Evolutionary conservation across 2,888 invertebrate genomes (phyloP).

Genomic region (Saturnia japonica): DNA sequence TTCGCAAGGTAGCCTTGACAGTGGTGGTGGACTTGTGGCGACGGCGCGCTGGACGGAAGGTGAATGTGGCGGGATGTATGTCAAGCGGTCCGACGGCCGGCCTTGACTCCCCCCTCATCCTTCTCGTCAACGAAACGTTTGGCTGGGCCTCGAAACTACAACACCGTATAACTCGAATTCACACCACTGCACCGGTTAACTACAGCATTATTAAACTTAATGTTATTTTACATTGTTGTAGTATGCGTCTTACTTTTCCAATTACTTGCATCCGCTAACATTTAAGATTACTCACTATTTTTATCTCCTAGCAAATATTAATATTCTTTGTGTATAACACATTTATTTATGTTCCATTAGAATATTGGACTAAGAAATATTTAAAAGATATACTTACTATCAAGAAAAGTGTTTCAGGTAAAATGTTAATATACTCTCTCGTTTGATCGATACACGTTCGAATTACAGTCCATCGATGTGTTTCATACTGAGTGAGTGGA

Average conservation of each 20-base stretch:
- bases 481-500: slow-evolving; percentile 74
- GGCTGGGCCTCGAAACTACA: slow-evolving; percentile 37
- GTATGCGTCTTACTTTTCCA: neutral
- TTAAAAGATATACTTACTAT: neutral
- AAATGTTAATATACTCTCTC: slow-evolving; percentile 26
- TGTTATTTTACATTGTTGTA: neutral
- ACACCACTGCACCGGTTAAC: slow-evolving; percentile 18
- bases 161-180: slow-evolving; percentile 19
- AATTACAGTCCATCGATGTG: slow-evolving; percentile 58
- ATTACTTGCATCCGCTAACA: neutral
- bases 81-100: slow-evolving; percentile 70
- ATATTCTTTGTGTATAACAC: neutral
- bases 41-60: slow-evolving; percentile 66
- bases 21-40: slow-evolving; percentile 66
- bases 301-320: neutral
- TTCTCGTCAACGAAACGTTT: slow-evolving; percentile 48
- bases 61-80: slow-evolving; percentile 77
- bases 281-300: neutral
- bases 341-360: neutral
- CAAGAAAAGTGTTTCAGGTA: neutral
- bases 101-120: slow-evolving; percentile 75
- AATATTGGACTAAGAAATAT: neutral
- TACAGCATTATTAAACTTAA: neutral
- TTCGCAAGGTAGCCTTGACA: slow-evolving; percentile 78
- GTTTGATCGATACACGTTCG: slow-evolving; percentile 53